Conservation (phyloP, 2,888 invertebrate genomes). For the Synergus japonicus region DNA sequence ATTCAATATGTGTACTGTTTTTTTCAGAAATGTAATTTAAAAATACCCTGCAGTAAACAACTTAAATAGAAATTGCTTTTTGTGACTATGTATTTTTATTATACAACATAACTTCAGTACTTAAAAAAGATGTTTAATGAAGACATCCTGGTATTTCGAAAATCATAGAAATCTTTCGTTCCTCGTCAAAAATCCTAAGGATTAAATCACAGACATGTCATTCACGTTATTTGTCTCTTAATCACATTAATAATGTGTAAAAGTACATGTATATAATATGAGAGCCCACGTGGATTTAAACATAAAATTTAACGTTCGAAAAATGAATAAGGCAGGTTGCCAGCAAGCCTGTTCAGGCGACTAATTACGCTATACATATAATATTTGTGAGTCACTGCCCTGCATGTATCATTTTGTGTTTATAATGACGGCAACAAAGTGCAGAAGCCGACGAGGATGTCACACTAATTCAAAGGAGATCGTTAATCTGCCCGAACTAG, state of each 20-base stretch:
- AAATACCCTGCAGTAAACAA: background rate
- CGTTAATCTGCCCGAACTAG: constrained; percentile 4
- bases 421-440: background rate
- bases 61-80: background rate
- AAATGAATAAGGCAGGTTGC: background rate
- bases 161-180: background rate
- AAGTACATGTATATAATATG: background rate
- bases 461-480: background rate
- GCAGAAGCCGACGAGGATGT: background rate
- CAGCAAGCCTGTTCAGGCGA: background rate
- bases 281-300: background rate
- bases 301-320: constrained; percentile 18
- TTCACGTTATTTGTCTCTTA: background rate
- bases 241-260: background rate
- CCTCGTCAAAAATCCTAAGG: background rate
- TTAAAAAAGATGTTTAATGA: background rate
- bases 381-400: background rate
- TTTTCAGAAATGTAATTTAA: too few species aligned
- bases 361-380: background rate
- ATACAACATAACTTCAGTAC: background rate
- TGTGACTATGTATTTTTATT: background rate
- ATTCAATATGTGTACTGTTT: background rate
- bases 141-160: background rate
- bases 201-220: background rate
- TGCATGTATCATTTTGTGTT: background rate